Evolutionary conservation across 2,888 invertebrate genomes (phyloP).

Genomic region (Campoplex nolae): DNA sequence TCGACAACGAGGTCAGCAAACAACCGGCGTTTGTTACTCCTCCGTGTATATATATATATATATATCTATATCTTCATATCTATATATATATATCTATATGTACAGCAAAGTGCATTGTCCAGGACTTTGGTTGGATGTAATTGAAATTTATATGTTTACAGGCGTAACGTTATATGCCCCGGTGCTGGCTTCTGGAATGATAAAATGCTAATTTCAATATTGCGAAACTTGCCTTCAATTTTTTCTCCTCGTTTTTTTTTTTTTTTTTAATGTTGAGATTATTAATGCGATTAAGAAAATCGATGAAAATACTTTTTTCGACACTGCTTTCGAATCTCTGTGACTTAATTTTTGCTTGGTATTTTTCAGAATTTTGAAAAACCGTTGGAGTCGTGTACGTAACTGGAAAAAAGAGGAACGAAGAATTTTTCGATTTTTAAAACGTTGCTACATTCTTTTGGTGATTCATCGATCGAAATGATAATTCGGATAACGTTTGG

Average conservation of each 20-base stretch:
- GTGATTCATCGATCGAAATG: too few relatives aligned
- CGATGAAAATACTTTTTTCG: background rate
- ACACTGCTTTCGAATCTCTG: background rate
- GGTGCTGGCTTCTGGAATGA: background rate
- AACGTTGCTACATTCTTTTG: background rate
- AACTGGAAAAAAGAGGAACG: background rate
- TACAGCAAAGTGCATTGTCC: slow-evolving; percentile 13
- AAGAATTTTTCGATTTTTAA: background rate
- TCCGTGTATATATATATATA: slow-evolving; percentile 1
- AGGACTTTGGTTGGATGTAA: slow-evolving; percentile 16
- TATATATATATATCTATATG: background rate
- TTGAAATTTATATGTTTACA: background rate
- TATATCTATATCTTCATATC: too few relatives aligned
- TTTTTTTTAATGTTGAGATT: background rate
- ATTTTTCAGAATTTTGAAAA: background rate
- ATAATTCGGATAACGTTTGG: too few relatives aligned
- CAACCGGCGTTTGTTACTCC: slow-evolving; percentile 44
- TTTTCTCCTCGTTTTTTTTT: background rate
- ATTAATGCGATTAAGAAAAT: background rate
- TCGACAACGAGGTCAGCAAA: slow-evolving; percentile 55
- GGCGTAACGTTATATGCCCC: background rate
- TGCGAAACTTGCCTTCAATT: background rate
- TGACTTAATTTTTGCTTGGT: background rate
- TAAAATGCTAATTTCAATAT: slow-evolving; percentile 1
- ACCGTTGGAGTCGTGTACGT: background rate